Percentiles rank a stretch among this genome's conserved stretches.
These are phyloP conservation scores for Gonocerus acuteangulatus DNA, from an alignment of 2,888 invertebrate species.

Conservation along the genomic window DNA sequence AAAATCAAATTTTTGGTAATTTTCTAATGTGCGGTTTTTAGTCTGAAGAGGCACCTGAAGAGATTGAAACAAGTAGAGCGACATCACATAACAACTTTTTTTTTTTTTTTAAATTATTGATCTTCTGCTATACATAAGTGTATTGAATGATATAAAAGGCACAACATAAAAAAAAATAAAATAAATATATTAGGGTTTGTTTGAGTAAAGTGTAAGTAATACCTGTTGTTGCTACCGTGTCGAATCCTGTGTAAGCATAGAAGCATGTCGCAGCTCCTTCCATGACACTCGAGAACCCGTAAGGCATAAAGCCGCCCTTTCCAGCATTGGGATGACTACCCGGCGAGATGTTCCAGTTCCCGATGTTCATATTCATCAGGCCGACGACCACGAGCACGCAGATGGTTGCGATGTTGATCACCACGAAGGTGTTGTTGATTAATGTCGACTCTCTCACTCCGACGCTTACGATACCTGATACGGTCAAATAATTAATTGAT, in stretches of 20 bases:
- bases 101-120: no score
- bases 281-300: constrained; percentile 69
- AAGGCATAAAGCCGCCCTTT: constrained; percentile 76
- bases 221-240: constrained; percentile 78
- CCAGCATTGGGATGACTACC: constrained; percentile 44
- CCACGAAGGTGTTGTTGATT: constrained; percentile 85
- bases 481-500: not conserved
- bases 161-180: no score
- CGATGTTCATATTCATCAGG: constrained; percentile 53
- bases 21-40: no score
- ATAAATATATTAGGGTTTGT: no score
- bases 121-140: no score
- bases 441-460: constrained; percentile 76
- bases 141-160: no score
- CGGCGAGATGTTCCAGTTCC: constrained; percentile 34
- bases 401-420: constrained; percentile 78
- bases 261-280: constrained; percentile 81
- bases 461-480: constrained; percentile 44
- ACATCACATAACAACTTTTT: no score
- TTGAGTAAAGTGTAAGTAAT: constrained; percentile 29
- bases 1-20: no score
- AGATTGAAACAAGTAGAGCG: no score
- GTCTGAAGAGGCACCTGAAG: no score
- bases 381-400: constrained; percentile 74
- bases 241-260: constrained; percentile 91